Percentiles rank a stretch among this genome's conserved stretches.
These are phyloP conservation scores for Epinephelus malabaricus DNA, from an alignment of 2,797 vertebrate species.

Conservation along the genomic window DNA sequence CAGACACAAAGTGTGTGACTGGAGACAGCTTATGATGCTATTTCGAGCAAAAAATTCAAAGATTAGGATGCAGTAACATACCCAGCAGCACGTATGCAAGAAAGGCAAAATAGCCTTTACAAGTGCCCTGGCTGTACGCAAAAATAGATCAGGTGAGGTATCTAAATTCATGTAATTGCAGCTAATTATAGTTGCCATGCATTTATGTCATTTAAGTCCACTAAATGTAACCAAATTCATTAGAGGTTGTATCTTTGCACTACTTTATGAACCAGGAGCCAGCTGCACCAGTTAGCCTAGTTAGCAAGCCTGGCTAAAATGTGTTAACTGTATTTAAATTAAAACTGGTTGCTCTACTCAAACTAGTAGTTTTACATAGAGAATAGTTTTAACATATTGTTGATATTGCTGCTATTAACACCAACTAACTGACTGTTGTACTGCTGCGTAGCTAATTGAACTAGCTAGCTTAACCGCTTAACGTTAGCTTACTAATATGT, in stretches of 20 bases:
- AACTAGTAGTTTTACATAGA: neutral
- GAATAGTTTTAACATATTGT: neutral
- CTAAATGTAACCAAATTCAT: neutral
- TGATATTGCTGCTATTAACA: neutral
- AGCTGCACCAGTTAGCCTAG: no score
- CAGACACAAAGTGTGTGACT: slow-evolving; percentile 61
- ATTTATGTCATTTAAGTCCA: neutral
- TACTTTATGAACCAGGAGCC: neutral
- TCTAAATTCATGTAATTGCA: neutral
- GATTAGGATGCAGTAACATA: slow-evolving; percentile 57
- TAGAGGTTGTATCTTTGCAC: no score
- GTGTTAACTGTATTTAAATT: neutral
- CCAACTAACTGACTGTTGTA: neutral
- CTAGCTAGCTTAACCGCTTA: neutral
- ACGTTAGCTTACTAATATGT: neutral
- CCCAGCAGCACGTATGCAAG: slow-evolving; percentile 36
- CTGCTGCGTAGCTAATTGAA: neutral
- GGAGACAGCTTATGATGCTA: slow-evolving; percentile 66
- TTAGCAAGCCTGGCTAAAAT: neutral
- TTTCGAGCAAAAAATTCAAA: slow-evolving; percentile 63
- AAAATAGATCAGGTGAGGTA: neutral
- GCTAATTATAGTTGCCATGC: neutral
- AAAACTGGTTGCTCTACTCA: neutral
- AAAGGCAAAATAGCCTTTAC: slow-evolving; percentile 23
- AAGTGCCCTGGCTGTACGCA: slow-evolving; percentile 31